A percentile compares a stretch with the other conserved stretches of the same genome.
Evolutionary conservation across 2,113 vertebrate genomes (phyloP).

Genomic region (Coreoperca whiteheadi): DNA sequence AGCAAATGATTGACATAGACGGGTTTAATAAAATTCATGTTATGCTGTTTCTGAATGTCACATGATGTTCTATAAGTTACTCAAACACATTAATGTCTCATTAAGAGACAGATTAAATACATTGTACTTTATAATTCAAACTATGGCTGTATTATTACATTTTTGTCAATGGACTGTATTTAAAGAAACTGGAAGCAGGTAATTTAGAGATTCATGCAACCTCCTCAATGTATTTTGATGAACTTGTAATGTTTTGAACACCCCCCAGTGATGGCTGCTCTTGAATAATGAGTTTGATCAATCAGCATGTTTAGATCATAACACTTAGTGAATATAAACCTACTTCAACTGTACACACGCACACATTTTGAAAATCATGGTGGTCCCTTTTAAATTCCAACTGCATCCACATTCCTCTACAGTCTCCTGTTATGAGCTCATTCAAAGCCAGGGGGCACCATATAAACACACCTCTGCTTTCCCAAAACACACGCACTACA

Average conservation of each 20-base stretch:
- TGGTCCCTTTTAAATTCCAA: neutral
- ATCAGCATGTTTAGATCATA: neutral
- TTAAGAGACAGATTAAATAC: no score
- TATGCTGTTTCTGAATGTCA: neutral
- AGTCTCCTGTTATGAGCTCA: neutral
- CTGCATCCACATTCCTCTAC: fast-evolving
- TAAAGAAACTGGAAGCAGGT: constrained; percentile 8
- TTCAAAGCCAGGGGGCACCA: constrained; percentile 67
- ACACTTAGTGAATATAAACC: neutral
- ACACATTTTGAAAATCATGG: neutral
- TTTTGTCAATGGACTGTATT: neutral
- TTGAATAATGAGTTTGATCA: neutral
- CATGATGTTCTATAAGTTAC: neutral
- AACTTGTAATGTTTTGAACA: neutral
- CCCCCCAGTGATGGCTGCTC: neutral
- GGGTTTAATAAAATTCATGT: neutral
- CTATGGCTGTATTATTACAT: neutral
- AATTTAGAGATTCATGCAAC: neutral
- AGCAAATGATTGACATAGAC: neutral
- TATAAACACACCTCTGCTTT: constrained; percentile 22
- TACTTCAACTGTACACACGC: neutral
- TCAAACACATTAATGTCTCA: neutral
- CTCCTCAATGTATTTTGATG: neutral
- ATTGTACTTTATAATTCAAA: no score
- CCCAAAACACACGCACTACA: neutral